Percentiles rank a stretch among this genome's conserved stretches.
These are phyloP conservation scores for Pinctada fucata DNA, from an alignment of 2,888 invertebrate genomes.

Conservation along the genomic window DNA sequence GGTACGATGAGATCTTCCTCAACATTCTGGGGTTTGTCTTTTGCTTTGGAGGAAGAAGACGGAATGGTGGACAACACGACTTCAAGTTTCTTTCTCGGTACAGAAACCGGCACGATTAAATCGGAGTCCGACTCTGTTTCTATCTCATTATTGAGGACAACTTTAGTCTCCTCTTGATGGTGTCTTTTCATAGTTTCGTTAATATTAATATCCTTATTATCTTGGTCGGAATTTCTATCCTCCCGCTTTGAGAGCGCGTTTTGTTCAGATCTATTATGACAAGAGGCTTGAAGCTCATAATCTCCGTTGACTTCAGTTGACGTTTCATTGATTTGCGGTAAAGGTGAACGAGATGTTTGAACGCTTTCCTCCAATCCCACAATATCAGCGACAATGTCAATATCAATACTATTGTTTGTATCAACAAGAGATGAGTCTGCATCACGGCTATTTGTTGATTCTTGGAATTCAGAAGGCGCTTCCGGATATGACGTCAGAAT, in stretches of 20 bases:
- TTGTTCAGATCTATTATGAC: neutral
- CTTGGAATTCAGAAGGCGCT: conserved; percentile 11
- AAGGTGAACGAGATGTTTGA: conserved; percentile 2
- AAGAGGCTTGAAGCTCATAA: neutral
- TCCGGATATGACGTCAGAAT: conserved; percentile 41
- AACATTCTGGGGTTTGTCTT: conserved; percentile 11
- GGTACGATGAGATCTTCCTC: conserved; percentile 38
- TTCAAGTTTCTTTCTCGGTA: conserved; percentile 36
- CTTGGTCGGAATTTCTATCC: neutral
- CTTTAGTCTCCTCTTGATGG: conserved; percentile 2
- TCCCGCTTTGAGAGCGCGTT: neutral
- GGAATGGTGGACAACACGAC: conserved; percentile 13
- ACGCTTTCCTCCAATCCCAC: conserved; percentile 21
- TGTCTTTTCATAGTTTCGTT: neutral
- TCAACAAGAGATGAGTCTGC: neutral
- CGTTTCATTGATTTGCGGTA: conserved; percentile 27
- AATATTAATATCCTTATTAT: conserved; percentile 2
- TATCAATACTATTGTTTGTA: neutral
- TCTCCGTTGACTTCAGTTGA: conserved; percentile 4
- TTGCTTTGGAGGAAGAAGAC: conserved; percentile 30
- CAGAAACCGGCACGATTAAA: conserved; percentile 44
- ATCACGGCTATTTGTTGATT: neutral
- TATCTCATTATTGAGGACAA: no score
- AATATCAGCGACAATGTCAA: conserved; percentile 18
- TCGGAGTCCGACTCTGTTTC: conserved; percentile 28